Conservation (phyloP, 2,797 vertebrate genomes). For the Pristis pectinata region DNA sequence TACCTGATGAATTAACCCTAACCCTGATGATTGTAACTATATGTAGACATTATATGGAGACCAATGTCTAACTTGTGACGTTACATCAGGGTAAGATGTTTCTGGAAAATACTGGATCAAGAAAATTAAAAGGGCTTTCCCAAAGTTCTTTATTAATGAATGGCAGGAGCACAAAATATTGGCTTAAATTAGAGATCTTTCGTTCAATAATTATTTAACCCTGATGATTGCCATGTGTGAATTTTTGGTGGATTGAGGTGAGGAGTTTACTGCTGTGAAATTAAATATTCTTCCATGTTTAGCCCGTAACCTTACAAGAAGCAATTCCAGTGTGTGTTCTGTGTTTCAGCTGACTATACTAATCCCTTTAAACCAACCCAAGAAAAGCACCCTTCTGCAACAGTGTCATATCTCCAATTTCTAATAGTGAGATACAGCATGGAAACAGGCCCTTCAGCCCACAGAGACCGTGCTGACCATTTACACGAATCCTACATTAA, state of each 20-base stretch:
- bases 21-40: too few species aligned
- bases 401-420: background rate
- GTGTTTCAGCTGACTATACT: too few species aligned
- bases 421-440: background rate
- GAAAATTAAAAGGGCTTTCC: background rate
- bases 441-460: too few species aligned
- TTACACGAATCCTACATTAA: too few species aligned
- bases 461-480: too few species aligned
- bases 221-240: background rate
- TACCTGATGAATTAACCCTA: too few species aligned
- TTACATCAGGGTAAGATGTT: background rate
- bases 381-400: background rate
- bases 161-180: background rate
- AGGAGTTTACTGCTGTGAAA: background rate
- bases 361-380: too few species aligned
- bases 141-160: too few species aligned
- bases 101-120: background rate
- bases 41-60: too few species aligned
- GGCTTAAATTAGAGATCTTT: background rate
- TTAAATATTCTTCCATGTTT: background rate
- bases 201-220: background rate
- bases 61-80: too few species aligned
- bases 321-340: background rate
- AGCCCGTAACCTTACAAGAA: background rate
- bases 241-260: background rate